Conservation (phyloP, 2,113 vertebrate genomes). For the Pipra filicauda region DNA sequence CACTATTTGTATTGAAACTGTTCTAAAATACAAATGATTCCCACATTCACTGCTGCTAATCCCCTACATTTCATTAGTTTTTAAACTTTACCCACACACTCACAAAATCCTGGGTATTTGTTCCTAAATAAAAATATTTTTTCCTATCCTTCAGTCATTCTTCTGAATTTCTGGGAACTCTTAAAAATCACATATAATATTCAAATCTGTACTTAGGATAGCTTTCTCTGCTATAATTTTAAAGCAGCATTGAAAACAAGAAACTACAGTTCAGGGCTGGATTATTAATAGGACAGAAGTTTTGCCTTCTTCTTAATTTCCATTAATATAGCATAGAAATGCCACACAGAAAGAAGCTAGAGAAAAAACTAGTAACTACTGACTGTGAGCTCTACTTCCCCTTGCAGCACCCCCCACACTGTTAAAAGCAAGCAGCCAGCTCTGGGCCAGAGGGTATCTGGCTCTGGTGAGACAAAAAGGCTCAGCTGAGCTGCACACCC, state of each 20-base stretch:
- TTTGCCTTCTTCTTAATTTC: not conserved
- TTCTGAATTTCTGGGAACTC: not conserved
- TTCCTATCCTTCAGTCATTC: not conserved
- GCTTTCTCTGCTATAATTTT: not conserved
- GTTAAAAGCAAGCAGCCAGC: not conserved
- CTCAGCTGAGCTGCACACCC: not conserved
- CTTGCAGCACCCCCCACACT: not conserved
- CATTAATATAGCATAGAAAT: not conserved
- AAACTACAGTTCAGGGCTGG: not conserved
- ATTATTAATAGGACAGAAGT: not conserved
- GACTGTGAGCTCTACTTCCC: not conserved
- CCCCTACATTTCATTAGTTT: not conserved
- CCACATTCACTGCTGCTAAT: not conserved
- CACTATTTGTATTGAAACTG: not conserved
- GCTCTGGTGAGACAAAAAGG: not conserved
- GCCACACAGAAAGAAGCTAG: not conserved
- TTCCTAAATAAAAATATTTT: not conserved
- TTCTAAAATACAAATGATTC: not conserved
- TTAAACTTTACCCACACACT: not conserved
- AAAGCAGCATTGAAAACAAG: not conserved
- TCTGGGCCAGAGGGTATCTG: not conserved
- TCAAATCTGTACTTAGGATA: not conserved
- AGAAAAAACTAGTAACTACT: not conserved
- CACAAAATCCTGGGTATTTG: not conserved
- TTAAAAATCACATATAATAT: not conserved